Percentiles rank a stretch among this genome's conserved stretches.
Evolutionary conservation across 2,113 vertebrate species (phyloP).

Genomic region (Dasyurus viverrinus): DNA sequence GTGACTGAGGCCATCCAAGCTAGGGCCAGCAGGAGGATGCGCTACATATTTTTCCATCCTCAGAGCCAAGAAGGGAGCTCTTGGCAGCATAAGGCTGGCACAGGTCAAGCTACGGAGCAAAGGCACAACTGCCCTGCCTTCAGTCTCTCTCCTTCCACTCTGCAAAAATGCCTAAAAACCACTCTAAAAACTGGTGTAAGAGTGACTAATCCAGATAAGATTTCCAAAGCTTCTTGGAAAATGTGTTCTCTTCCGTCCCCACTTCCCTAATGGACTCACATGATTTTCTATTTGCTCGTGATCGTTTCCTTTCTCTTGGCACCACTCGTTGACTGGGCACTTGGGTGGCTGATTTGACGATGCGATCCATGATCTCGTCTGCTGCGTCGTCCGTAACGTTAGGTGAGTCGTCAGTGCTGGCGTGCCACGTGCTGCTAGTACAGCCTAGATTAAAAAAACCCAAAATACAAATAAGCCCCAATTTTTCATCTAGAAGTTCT

Average conservation of each 20-base stretch:
- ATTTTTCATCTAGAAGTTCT: not conserved
- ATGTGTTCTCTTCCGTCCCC: constrained; percentile 30
- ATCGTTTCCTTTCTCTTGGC: constrained; percentile 94
- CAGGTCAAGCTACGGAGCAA: not conserved
- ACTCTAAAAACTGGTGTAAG: too few relatives aligned
- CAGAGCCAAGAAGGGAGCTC: not conserved
- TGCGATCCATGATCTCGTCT: constrained; percentile 99
- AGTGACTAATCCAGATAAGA: too few relatives aligned
- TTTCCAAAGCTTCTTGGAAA: not conserved
- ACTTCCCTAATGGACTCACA: constrained; percentile 85
- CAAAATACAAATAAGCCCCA: not conserved
- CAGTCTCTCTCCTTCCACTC: not conserved
- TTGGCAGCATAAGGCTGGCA: not conserved
- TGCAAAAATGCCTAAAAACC: too few relatives aligned
- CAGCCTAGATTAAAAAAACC: constrained; percentile 83
- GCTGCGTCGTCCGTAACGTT: constrained; percentile 92
- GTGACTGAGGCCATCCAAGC: not conserved
- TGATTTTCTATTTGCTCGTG: constrained; percentile 96
- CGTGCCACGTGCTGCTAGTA: constrained; percentile 88
- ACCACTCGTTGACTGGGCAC: constrained; percentile 92
- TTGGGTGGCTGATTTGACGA: constrained; percentile 97
- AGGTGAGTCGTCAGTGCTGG: constrained; percentile 88
- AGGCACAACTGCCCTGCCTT: not conserved
- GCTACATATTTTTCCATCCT: not conserved
- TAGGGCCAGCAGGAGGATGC: not conserved